These are phyloP conservation scores for Phortica variegata DNA, from an alignment of 1,140 invertebrate genomes.

Conservation along the genomic window DNA sequence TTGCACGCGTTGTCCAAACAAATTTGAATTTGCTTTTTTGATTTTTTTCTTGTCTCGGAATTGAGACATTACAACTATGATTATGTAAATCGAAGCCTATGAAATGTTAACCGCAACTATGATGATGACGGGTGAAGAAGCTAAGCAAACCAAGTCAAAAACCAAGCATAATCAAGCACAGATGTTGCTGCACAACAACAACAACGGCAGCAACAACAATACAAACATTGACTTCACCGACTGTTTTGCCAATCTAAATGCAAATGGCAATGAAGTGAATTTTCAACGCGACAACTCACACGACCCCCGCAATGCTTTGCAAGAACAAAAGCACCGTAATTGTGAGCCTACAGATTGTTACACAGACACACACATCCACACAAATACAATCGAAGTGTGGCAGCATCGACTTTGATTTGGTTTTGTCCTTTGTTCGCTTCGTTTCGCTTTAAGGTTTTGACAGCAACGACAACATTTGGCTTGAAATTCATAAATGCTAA, in stretches of 20 bases:
- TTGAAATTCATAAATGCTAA: constrained; percentile 55
- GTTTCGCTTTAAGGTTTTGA: constrained; percentile 28
- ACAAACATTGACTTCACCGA: background rate
- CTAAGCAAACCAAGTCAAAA: constrained; percentile 37
- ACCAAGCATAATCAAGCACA: constrained; percentile 27
- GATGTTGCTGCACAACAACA: constrained; percentile 33
- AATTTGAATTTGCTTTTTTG: too few relatives aligned
- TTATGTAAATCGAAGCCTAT: constrained; percentile 39
- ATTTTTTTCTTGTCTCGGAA: too few relatives aligned
- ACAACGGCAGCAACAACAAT: constrained; percentile 5
- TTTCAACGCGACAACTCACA: background rate
- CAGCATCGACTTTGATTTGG: too few relatives aligned
- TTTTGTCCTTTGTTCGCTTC: constrained; percentile 18
- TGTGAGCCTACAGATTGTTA: constrained; percentile 11
- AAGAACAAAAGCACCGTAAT: constrained; percentile 8
- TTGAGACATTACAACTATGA: constrained; percentile 30
- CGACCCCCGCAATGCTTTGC: constrained; percentile 27
- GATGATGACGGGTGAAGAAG: constrained; percentile 2
- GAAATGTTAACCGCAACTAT: constrained; percentile 18
- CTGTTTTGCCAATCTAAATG: constrained; percentile 43
- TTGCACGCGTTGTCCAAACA: too few relatives aligned
- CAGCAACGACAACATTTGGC: constrained; percentile 38
- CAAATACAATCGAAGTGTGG: too few relatives aligned
- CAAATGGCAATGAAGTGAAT: constrained; percentile 39
- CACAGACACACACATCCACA: background rate